Conservation (phyloP, 2,888 invertebrate genomes). For the Mythimna pallens region DNA sequence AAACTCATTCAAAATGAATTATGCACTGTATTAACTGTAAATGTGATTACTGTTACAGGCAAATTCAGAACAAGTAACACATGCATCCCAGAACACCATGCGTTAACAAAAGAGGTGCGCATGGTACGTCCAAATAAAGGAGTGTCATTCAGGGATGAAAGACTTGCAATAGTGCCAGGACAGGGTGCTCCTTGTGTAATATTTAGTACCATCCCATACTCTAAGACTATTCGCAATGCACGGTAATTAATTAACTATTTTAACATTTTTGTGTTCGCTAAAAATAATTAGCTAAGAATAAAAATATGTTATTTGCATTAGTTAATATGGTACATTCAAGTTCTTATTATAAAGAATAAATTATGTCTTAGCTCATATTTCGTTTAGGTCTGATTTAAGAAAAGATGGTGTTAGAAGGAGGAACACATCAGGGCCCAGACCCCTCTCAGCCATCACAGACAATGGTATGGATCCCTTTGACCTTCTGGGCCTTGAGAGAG, state of each 20-base stretch:
- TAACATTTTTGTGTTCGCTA: neutral
- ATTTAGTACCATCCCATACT: slow-evolving; percentile 97
- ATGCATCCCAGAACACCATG: slow-evolving; percentile 90
- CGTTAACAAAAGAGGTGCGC: slow-evolving; percentile 90
- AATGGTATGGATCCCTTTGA: slow-evolving; percentile 96
- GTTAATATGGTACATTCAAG: neutral
- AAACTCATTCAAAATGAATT: slow-evolving; percentile 8
- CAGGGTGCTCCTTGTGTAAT: slow-evolving; percentile 95
- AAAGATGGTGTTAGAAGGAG: slow-evolving; percentile 94
- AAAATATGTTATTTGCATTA: neutral
- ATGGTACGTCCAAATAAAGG: slow-evolving; percentile 91
- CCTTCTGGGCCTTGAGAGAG: slow-evolving; percentile 95
- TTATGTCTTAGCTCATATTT: neutral
- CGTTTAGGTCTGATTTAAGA: slow-evolving; percentile 90
- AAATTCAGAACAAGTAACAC: slow-evolving; percentile 88
- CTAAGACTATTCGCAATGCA: slow-evolving; percentile 91
- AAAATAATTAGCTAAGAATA: neutral
- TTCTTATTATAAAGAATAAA: neutral
- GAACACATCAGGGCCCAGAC: slow-evolving; percentile 95
- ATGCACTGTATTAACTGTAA: slow-evolving; percentile 24
- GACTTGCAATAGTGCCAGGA: slow-evolving; percentile 95
- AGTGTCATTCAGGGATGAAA: slow-evolving; percentile 94
- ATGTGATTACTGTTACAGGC: slow-evolving; percentile 70
- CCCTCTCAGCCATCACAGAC: slow-evolving; percentile 95
- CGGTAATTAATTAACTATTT: slow-evolving; percentile 85